Evolutionary conservation across 2,888 invertebrate species (phyloP).

Genomic region (Nephrotoma appendiculata): DNA sequence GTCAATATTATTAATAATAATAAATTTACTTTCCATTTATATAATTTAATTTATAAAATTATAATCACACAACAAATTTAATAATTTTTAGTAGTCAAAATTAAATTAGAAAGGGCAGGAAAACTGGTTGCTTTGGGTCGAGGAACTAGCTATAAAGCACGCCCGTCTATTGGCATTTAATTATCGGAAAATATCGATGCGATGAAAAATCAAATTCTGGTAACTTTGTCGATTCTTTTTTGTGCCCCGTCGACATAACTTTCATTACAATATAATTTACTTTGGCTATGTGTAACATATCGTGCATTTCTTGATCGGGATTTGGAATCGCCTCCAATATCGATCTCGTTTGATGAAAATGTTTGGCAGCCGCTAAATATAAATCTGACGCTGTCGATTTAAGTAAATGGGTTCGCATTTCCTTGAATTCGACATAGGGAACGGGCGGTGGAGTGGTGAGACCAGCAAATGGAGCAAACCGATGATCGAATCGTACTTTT

Average conservation of each 20-base stretch:
- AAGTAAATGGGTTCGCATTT: slow-evolving; percentile 58
- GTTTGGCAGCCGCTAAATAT: slow-evolving; percentile 75
- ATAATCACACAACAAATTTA: background rate
- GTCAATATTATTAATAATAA: background rate
- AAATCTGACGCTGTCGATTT: slow-evolving; percentile 43
- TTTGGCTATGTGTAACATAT: slow-evolving; percentile 80
- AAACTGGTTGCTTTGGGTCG: no score
- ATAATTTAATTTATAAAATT: background rate
- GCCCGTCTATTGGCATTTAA: slow-evolving; percentile 37
- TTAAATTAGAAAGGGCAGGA: background rate
- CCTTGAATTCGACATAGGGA: slow-evolving; percentile 76
- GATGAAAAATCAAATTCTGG: slow-evolving; percentile 85
- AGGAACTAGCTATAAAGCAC: no score
- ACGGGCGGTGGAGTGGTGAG: slow-evolving; percentile 82
- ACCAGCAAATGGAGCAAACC: slow-evolving; percentile 79
- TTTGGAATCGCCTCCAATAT: slow-evolving; percentile 70
- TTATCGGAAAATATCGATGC: slow-evolving; percentile 83
- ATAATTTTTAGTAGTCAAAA: background rate
- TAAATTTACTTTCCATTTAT: background rate
- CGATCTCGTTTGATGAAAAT: slow-evolving; percentile 81
- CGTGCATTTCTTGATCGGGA: slow-evolving; percentile 66
- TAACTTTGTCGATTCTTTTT: slow-evolving; percentile 66
- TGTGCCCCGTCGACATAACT: slow-evolving; percentile 82
- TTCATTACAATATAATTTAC: slow-evolving; percentile 93
- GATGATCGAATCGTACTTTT: slow-evolving; percentile 85